Evolutionary conservation across 2,797 vertebrate species (phyloP).

Genomic region (Sardinella longiceps): DNA sequence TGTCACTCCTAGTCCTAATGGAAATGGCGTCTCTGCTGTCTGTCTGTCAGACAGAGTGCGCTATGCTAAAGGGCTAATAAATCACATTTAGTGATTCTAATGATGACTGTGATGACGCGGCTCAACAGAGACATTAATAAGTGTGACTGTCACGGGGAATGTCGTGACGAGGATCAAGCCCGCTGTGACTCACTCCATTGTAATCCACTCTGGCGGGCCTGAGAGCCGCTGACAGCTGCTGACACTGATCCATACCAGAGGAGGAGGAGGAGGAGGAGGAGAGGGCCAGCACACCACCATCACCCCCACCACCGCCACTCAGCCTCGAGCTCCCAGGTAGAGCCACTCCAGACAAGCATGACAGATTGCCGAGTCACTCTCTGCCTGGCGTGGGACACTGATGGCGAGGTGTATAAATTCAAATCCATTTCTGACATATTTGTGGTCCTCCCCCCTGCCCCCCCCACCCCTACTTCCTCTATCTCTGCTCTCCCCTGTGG

Average conservation of each 20-base stretch:
- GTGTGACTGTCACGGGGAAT: background rate
- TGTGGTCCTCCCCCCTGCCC: conserved; percentile 38
- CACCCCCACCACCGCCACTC: background rate
- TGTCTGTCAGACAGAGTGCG: background rate
- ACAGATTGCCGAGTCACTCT: background rate
- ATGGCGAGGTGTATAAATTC: background rate
- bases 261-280: background rate
- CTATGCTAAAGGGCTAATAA: background rate
- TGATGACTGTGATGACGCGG: background rate
- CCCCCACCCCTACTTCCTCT: background rate
- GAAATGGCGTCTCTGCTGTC: background rate
- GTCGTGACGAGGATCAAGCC: background rate
- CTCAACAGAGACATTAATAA: conserved; percentile 2
- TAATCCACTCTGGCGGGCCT: background rate
- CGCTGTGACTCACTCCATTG: background rate
- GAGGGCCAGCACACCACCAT: background rate
- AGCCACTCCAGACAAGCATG: background rate
- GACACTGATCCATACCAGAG: background rate
- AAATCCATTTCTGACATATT: conserved; percentile 7
- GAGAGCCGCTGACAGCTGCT: conserved; percentile 1
- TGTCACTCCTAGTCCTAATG: background rate
- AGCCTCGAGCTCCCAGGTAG: background rate
- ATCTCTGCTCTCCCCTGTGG: background rate
- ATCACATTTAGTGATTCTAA: background rate
- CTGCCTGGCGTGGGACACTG: background rate